These are phyloP conservation scores for Mirza zaza DNA, from an alignment of 2,113 vertebrate genomes.

Conservation along the genomic window DNA sequence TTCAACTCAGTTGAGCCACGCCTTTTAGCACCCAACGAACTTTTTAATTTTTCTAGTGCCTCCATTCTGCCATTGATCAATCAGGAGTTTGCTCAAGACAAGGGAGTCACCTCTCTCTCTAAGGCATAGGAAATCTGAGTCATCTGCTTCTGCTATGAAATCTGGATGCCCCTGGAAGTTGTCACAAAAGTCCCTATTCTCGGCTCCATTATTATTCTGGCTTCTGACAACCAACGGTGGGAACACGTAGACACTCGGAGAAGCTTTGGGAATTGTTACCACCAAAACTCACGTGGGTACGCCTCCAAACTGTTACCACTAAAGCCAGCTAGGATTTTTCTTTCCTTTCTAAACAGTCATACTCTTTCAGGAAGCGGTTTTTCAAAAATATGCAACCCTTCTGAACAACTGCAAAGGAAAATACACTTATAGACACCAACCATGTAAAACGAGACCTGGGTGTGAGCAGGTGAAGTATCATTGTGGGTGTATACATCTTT, in stretches of 20 bases:
- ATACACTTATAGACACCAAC: conserved; percentile 1
- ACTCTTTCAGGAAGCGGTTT: conserved; percentile 56
- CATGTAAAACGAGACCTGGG: conserved; percentile 20
- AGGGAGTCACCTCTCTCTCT: background rate
- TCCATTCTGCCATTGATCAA: background rate
- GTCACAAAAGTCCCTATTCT: background rate
- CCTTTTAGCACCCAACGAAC: background rate
- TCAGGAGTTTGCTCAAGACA: background rate
- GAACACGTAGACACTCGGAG: background rate
- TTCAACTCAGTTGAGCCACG: background rate
- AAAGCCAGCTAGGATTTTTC: conserved; percentile 37
- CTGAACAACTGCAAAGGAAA: conserved; percentile 50
- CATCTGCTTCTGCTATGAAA: background rate
- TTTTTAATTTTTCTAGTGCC: background rate
- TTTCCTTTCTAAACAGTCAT: conserved; percentile 37
- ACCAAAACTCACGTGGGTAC: background rate
- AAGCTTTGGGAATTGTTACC: background rate
- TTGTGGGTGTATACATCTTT: conserved; percentile 20
- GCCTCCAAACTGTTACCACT: conserved; percentile 11
- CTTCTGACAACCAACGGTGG: conserved; percentile 18
- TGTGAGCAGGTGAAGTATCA: conserved; percentile 47
- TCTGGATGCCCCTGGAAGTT: background rate
- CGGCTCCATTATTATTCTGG: background rate
- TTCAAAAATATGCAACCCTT: conserved; percentile 53
- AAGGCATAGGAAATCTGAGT: background rate